These are phyloP conservation scores for Antheraea pernyi DNA, from an alignment of 1,140 invertebrate species.

Conservation along the genomic window DNA sequence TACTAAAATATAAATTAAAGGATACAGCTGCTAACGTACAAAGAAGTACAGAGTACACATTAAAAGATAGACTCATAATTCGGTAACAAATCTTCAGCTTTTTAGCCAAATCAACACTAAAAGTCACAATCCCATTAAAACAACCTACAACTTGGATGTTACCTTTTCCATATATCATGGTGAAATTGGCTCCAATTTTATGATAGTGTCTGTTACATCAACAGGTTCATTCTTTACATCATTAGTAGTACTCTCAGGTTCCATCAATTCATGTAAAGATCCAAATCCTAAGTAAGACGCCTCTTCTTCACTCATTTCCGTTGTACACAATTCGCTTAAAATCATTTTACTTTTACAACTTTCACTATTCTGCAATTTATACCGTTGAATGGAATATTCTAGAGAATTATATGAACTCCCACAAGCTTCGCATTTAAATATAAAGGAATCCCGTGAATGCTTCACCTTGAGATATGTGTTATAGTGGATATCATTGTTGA, in stretches of 20 bases:
- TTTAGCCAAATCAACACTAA: too few relatives aligned
- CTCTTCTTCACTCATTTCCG: slow-evolving; percentile 51
- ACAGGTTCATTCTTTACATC: slow-evolving; percentile 28
- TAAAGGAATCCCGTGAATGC: slow-evolving; percentile 35
- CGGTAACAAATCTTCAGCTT: too few relatives aligned
- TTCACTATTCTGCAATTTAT: slow-evolving; percentile 38
- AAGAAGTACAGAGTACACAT: too few relatives aligned
- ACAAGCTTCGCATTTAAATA: slow-evolving; percentile 56
- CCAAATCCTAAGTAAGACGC: slow-evolving; percentile 18
- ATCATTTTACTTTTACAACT: slow-evolving; percentile 43
- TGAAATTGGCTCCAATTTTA: slow-evolving; percentile 33
- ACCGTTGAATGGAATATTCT: slow-evolving; percentile 53
- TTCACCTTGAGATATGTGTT: slow-evolving; percentile 40
- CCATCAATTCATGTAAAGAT: slow-evolving; percentile 25
- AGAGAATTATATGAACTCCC: slow-evolving; percentile 39
- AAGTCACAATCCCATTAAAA: too few relatives aligned
- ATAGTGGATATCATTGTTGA: slow-evolving; percentile 44
- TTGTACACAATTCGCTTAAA: slow-evolving; percentile 56
- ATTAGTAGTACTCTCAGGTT: slow-evolving; percentile 31
- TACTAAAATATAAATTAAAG: too few relatives aligned
- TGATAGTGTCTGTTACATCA: neutral
- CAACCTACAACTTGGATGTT: too few relatives aligned
- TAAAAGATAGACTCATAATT: too few relatives aligned
- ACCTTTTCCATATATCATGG: slow-evolving; percentile 6
- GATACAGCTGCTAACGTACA: too few relatives aligned